Conservation (phyloP, 2,888 invertebrate genomes). For the Norana najaformis region DNA sequence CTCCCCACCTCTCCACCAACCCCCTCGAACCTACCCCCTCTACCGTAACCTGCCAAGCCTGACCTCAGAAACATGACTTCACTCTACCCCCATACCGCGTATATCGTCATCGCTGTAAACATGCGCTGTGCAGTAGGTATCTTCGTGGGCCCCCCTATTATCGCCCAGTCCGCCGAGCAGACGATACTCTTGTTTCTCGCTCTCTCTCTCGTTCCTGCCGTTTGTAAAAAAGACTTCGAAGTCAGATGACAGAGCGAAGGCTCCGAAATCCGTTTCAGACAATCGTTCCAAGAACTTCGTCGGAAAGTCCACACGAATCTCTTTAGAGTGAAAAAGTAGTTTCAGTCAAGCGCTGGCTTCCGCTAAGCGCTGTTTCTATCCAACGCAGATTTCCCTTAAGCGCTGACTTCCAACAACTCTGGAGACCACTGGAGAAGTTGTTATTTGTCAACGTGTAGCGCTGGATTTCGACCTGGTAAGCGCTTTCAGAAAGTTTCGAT, state of each 20-base stretch:
- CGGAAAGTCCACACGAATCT: neutral
- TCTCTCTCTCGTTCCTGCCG: neutral
- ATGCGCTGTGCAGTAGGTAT: neutral
- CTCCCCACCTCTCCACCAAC: neutral
- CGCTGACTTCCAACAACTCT: too few relatives aligned
- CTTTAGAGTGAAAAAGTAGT: too few relatives aligned
- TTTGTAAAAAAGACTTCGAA: neutral
- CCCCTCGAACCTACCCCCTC: neutral
- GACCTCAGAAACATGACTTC: conserved; percentile 4
- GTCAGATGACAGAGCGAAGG: neutral
- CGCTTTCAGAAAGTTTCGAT: too few relatives aligned
- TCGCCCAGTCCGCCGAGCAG: neutral
- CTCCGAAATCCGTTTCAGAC: neutral
- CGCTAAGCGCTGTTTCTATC: neutral
- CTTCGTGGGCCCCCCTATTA: neutral
- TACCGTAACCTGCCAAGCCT: neutral
- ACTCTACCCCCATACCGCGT: neutral
- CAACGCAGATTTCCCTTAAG: neutral
- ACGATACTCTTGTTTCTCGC: neutral
- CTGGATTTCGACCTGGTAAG: neutral
- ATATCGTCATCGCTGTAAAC: neutral
- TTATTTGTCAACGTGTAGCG: too few relatives aligned
- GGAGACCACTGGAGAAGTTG: too few relatives aligned
- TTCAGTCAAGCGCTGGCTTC: neutral
- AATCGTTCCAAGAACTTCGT: neutral